Percentiles rank a stretch among this genome's conserved stretches.
These are phyloP conservation scores for Cephus pulcher DNA, from an alignment of 2,888 invertebrate species.

Conservation along the genomic window DNA sequence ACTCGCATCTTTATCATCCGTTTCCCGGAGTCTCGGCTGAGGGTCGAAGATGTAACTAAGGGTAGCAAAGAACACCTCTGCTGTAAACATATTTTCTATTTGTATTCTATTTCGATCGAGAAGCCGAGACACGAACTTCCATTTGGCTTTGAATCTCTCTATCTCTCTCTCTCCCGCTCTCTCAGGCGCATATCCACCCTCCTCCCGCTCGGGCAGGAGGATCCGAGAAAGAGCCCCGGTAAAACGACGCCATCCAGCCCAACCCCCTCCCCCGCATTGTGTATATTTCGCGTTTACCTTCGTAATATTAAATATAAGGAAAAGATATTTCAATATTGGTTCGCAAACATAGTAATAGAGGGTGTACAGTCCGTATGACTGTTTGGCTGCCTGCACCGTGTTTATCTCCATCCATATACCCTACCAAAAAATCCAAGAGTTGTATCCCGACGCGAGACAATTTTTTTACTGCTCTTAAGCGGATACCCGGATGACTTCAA, in stretches of 20 bases:
- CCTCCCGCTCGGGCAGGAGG: constrained; percentile 4
- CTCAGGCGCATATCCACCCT: constrained; percentile 14
- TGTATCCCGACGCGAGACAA: neutral
- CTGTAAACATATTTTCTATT: constrained; percentile 59
- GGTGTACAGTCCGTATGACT: neutral
- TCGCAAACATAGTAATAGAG: constrained; percentile 37
- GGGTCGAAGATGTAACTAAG: neutral
- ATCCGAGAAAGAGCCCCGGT: neutral
- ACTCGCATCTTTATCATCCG: neutral
- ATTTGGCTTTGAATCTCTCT: neutral
- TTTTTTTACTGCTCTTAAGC: neutral
- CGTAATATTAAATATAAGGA: constrained; percentile 51
- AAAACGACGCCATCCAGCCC: neutral
- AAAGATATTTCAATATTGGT: constrained; percentile 55
- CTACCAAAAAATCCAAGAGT: neutral
- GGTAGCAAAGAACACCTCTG: constrained; percentile 23
- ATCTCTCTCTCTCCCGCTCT: neutral
- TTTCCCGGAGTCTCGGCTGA: neutral
- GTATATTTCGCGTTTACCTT: constrained; percentile 35
- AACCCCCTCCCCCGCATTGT: constrained; percentile 9
- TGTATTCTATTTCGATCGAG: constrained; percentile 55
- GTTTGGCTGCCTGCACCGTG: neutral
- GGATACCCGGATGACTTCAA: neutral
- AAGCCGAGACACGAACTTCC: constrained; percentile 27
- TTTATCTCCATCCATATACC: neutral